These are phyloP conservation scores for Amphiprion percula DNA, from an alignment of 2,113 vertebrate genomes.

Conservation along the genomic window DNA sequence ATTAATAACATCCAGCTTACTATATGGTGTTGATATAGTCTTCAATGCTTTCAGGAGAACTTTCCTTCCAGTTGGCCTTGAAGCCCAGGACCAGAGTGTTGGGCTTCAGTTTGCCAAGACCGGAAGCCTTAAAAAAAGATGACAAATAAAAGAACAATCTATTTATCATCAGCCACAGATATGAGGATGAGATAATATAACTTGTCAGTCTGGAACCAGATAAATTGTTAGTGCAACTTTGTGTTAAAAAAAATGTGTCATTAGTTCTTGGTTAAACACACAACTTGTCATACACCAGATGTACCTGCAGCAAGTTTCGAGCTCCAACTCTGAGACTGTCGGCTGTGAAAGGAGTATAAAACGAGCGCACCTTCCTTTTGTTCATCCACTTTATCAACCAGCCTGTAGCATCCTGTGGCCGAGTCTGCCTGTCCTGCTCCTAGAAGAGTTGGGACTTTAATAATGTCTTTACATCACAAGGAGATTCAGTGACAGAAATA, in stretches of 20 bases:
- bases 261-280: too few relatives aligned
- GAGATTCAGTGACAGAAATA: neutral
- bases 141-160: too few relatives aligned
- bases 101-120: constrained; percentile 85
- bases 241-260: too few relatives aligned
- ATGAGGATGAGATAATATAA: too few relatives aligned
- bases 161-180: too few relatives aligned
- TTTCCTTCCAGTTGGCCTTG: constrained; percentile 84
- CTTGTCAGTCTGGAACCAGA: too few relatives aligned
- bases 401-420: constrained; percentile 24
- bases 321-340: constrained; percentile 75
- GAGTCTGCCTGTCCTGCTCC: constrained; percentile 58
- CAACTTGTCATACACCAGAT: neutral
- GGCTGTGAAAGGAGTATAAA: constrained; percentile 77
- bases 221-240: too few relatives aligned
- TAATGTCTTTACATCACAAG: neutral
- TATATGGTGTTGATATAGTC: constrained; percentile 85
- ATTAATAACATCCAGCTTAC: constrained; percentile 65
- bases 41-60: constrained; percentile 69
- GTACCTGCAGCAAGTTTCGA: constrained; percentile 83
- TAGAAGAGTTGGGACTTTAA: neutral
- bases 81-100: constrained; percentile 85
- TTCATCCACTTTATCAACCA: constrained; percentile 82
- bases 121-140: constrained; percentile 73
- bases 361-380: constrained; percentile 80